These are phyloP conservation scores for Chamaetylas fuelleborni DNA, from an alignment of 2,113 vertebrate species.

Conservation along the genomic window DNA sequence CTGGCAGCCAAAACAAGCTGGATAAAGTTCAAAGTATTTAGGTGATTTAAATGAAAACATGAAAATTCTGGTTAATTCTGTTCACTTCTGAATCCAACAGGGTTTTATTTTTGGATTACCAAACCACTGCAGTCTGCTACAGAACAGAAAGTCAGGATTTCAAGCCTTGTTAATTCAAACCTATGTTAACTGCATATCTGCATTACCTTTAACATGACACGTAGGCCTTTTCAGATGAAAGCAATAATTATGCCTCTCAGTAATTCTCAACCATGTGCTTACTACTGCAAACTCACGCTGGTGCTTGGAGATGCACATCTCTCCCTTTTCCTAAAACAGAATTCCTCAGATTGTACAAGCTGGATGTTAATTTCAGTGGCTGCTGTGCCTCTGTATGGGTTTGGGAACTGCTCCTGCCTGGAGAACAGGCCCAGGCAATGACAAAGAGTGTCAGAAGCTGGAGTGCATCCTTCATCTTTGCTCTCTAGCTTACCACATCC, in stretches of 20 bases:
- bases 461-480: background rate
- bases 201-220: background rate
- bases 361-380: background rate
- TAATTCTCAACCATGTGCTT: background rate
- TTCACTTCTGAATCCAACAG: background rate
- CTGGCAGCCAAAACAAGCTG: background rate
- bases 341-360: background rate
- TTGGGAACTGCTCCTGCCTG: background rate
- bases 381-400: background rate
- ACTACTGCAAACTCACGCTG: background rate
- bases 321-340: background rate
- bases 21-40: background rate
- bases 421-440: background rate
- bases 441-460: background rate
- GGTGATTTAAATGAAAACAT: background rate
- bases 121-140: background rate
- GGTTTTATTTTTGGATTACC: background rate
- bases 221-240: background rate
- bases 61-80: background rate
- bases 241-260: background rate
- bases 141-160: background rate
- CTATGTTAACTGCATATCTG: rapidly evolving
- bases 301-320: background rate
- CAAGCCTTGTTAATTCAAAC: background rate
- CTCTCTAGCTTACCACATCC: background rate